phyloP scores from a whole-genome alignment of 2,797 vertebrate species.

The Periparus ater region DNA sequence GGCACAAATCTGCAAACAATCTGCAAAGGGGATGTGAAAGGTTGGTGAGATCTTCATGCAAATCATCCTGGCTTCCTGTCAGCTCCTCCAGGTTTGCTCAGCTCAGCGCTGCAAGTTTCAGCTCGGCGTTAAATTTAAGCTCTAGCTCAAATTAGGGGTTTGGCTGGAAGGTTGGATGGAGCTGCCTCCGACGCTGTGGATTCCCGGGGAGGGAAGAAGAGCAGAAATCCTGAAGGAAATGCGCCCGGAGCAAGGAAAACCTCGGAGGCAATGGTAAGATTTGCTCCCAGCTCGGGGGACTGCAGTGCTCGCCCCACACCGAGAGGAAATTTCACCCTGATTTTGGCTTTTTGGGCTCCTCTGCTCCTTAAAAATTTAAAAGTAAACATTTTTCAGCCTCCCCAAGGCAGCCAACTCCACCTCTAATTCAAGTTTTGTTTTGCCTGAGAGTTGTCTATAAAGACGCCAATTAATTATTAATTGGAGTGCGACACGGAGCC shows the following conservation, averaged over 20 bases:
- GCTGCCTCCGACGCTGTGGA: neutral
- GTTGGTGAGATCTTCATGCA: neutral
- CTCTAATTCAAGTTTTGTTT: neutral
- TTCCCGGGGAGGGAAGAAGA: neutral
- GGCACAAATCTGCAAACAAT: neutral
- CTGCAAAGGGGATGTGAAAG: neutral
- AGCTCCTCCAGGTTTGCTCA: neutral
- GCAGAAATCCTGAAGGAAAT: neutral
- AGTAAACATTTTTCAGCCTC: neutral
- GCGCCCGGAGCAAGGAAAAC: neutral
- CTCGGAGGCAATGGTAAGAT: neutral
- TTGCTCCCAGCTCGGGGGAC: neutral
- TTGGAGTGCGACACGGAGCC: neutral
- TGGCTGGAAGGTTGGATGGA: neutral
- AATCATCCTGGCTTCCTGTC: constrained; percentile 15
- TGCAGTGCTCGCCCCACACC: neutral
- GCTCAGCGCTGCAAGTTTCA: neutral
- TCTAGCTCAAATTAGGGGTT: neutral
- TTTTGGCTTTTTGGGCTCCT: neutral
- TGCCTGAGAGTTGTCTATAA: neutral
- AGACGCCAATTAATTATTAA: neutral
- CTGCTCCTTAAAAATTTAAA: neutral
- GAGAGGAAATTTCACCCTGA: accelerated
- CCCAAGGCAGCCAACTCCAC: neutral
- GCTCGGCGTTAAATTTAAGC: neutral